Base-by-base conservation (phyloP, 1,140 invertebrate species). In the Manduca sexta region DNA sequence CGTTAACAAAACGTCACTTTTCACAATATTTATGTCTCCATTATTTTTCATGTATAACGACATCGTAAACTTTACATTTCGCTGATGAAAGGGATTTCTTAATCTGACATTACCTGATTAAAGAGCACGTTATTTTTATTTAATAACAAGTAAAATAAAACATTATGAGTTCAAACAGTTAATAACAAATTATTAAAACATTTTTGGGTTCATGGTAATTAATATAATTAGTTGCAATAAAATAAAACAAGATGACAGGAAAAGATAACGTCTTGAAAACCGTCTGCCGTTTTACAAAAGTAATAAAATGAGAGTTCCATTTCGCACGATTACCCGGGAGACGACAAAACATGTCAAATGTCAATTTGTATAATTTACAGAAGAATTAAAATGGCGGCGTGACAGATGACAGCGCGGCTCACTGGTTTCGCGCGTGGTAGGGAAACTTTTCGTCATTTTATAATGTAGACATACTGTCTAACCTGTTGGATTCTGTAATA, bases 1-100 rank as follows among this genome's bases (percentile, higher is more conserved):
- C 76, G 71, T 83, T 83, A 77, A 83, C 69, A 67, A 77, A 80
- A 83, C 74, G 75, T 80, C 75, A 77, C 65, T 79, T 79, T 80
- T 77, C 74, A 77, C 69, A 65, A 75, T 80, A 83, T 80, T 80
- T 79, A 80, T 79, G 74, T 80, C 74, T 79, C 70, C 76, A 78
- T 80, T 80, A 80, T 80, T 74, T 77, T 77, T 81, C 70, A 79
- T 64, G 59, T 69, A 55, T 60, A 69, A 78, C 66, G 62, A 77
- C 69, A 72, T 77, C 61, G 65, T 78, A 74, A 78, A 74, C 52
- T 62, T 64, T 49, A 65, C 68, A 56, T 60, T 69, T 66, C 48
- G 54, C 56, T 53, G 52, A 72, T 56, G 56, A 60, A 52, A 41
- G 30, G 14, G 44, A 35, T 40, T 52, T 29, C 18, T 42, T 42